Evolutionary conservation across 2,888 invertebrate genomes (phyloP), one percentile per base, ranked within the genome.

Genomic region (Ecdyonurus torrentis): DNA sequence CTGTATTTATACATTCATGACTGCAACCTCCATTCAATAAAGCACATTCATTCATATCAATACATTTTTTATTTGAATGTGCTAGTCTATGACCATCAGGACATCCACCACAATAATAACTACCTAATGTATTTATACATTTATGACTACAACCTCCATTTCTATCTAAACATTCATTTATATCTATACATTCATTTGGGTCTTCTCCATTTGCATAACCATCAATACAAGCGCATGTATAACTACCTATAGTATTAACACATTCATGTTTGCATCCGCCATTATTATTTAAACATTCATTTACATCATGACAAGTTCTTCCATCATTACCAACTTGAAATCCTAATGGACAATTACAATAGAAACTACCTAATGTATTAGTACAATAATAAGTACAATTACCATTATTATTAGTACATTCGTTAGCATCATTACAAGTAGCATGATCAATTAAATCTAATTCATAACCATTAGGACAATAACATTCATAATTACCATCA

Each of bases 1-100:
- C 71, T 0, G 78, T 78, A 70, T 86, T 85, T 58, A 80, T 74
- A 70, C 87, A 87, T 25, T 73, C 70, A 65, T 78, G 75, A 2
- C 79, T 76, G 65, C 80, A 37, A 37, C 37, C 37, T 37, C 37
- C 37, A 37, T 70, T 71, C 37, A 69, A 68, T 18, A 69, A 67
- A 2, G 71, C 68, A 65, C 78, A 78, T 67, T 78, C 78, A 67
- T 78, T 74, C 15, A 76, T 70, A 70, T 72, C 71, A n/a, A 66
- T 37, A 61, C 70, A 69, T 5, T 68, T 63, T 1, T 69, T 69
- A 52, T 68, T 68, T 60, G 68, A 22, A 22, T 22, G 68, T 1
- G 68, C 62, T 1, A 70, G 65, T 60, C 68, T 68, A 55, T 66
- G 69, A 2, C 70, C 70, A 15, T 64, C 24, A n/a, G 68, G 65